A percentile compares a stretch with the other conserved stretches of the same genome.
Evolutionary conservation across 2,888 invertebrate genomes (phyloP).

Genomic region (Platycheirus rosarum): DNA sequence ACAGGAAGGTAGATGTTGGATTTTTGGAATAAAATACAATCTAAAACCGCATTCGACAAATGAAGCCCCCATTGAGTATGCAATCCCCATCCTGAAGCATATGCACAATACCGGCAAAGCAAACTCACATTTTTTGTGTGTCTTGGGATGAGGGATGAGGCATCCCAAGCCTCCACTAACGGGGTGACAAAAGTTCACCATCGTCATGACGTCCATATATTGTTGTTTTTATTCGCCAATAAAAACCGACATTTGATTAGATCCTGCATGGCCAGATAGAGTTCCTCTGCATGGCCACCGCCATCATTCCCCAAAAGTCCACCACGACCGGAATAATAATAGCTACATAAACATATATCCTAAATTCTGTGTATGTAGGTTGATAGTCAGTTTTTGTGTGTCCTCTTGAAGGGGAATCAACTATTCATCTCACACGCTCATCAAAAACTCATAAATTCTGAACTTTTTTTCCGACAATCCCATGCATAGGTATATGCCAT

Average conservation of each 20-base stretch:
- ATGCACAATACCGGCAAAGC: neutral
- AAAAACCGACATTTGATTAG: constrained; percentile 70
- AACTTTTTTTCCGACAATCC: constrained; percentile 74
- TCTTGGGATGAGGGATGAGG: neutral
- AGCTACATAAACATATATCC: constrained; percentile 13
- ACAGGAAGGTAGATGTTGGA: neutral
- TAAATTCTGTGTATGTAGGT: neutral
- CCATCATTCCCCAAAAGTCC: constrained; percentile 20
- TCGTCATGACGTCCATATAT: constrained; percentile 51
- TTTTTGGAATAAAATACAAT: constrained; percentile 10
- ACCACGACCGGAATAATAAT: constrained; percentile 43
- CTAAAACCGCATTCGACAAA: constrained; percentile 26
- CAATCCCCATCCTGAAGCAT: neutral
- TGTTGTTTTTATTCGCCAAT: constrained; percentile 58
- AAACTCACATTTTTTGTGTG: neutral
- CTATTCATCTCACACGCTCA: constrained; percentile 76
- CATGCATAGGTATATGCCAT: constrained; percentile 1
- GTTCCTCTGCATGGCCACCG: neutral
- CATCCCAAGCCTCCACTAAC: neutral
- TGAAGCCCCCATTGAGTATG: constrained; percentile 8
- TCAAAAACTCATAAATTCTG: constrained; percentile 81
- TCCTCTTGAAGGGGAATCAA: constrained; percentile 35
- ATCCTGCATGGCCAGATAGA: constrained; percentile 41
- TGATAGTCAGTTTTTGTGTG: constrained; percentile 4
- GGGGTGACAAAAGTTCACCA: constrained; percentile 56